These are phyloP conservation scores for Bostrychus sinensis DNA, from an alignment of 2,113 vertebrate genomes.

Conservation along the genomic window DNA sequence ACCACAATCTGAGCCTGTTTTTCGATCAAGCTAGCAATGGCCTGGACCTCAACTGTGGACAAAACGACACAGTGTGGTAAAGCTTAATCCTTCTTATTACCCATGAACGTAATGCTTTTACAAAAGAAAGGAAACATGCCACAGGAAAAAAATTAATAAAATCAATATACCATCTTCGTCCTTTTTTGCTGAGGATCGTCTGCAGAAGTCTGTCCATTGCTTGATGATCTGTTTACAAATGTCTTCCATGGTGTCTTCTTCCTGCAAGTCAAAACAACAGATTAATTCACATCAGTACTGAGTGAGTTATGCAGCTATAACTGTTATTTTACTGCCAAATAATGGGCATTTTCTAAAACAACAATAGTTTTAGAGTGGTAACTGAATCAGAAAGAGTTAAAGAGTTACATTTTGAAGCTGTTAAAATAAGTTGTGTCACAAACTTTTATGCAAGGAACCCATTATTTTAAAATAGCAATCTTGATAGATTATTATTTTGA, in stretches of 20 bases:
- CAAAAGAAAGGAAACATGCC: background rate
- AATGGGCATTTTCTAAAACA: too few species aligned
- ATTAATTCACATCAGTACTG: background rate
- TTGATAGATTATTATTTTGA: too few species aligned
- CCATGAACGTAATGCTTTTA: background rate
- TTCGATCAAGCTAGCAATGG: conserved; percentile 93
- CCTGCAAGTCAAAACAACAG: conserved; percentile 70
- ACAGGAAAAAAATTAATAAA: too few species aligned
- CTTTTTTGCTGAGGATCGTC: conserved; percentile 70
- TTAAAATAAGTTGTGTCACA: too few species aligned
- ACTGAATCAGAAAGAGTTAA: too few species aligned
- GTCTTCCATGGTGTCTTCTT: conserved; percentile 86
- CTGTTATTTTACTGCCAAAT: too few species aligned
- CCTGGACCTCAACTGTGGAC: conserved; percentile 87
- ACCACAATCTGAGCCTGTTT: conserved; percentile 97
- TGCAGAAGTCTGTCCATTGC: conserved; percentile 84
- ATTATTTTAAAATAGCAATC: too few species aligned
- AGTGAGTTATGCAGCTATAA: too few species aligned
- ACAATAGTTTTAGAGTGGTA: too few species aligned
- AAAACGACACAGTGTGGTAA: background rate
- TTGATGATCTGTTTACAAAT: conserved; percentile 90
- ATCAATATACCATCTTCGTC: conserved; percentile 62
- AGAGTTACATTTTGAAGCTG: too few species aligned
- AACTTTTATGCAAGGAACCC: too few species aligned
- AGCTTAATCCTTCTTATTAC: too few species aligned